Evolutionary conservation across 1,140 invertebrate genomes (phyloP), one percentile per base, ranked within the genome.

Genomic region (Atta cephalotes): DNA sequence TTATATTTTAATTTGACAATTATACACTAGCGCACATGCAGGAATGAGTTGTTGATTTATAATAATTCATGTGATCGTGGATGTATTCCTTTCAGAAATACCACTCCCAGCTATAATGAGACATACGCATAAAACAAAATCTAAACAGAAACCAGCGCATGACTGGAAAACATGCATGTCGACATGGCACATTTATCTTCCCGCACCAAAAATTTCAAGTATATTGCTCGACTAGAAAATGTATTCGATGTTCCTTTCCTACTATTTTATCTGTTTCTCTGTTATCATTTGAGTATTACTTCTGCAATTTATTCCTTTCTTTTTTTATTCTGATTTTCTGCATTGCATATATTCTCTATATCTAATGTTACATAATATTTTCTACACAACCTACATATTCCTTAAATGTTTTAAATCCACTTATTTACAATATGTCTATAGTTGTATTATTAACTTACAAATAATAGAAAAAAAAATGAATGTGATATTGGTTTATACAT

Each of bases 51-150:
- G 58, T 71, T 78, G 31, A 90, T 74, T 72, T 68, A 60, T 70
- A 86, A 80, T 58, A 71, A 70, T 77, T 78, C 81, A 53, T 86
- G 89, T 78, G 87, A 86, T 88, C 81, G 81, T 86, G 60, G 31
- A 88, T 78, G 53, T 84, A 85, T 90, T 90, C 76, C 62, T 90
- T 91, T 91, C 89, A 91, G 89, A 91, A 79, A 60, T 65, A 79
- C 66, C 81, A 68, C 60, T 89, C 66, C 49, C 84, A 65, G 65
- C 53, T 62, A 90, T 71, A 62, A 84, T 63, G 65, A 81, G 60
- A 63, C 49, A 63, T 53, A 82, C 28, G 58, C 65, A 35, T 82
- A 88, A 86, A 86, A 25, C 72, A 84, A 80, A 79, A 53, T 31
- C 39, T 79, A 84, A 72, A 72, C 60, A 45, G 14, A 90, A 71